Base-by-base conservation (phyloP, 2,888 invertebrate genomes). In the Leucophenga maculata region DNA sequence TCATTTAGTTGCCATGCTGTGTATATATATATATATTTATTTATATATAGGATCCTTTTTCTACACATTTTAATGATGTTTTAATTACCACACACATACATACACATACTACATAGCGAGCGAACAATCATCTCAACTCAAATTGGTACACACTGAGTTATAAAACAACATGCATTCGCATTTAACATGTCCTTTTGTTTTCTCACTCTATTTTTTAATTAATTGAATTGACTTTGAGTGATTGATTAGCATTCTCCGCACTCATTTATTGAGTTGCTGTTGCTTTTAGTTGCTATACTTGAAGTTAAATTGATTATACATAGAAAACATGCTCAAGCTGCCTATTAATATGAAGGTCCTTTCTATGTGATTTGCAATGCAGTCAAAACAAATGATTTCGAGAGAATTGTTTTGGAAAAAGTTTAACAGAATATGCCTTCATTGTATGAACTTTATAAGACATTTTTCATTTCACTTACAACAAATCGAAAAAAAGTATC, bases 81-180 rank as follows among this genome's bases (percentile, higher is more conserved):
- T 82, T 81, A 80, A 83, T 80, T 80, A 80, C 81, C 78, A 82
- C 72, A 72, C 68, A 73, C 70, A 72, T 70, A 64, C 57, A 50
- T 68, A 62, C 48, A 48, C 59, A 48, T 44, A 44, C 46, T n/a
- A 65, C 54, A 68, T 26, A 69, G 59, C 50, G 44, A 67, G 26
- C 26, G 4, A 26, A 4, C 26, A 65, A 64, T n/a, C 59, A 57
- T 48, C 18, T 44, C 44, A 62, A n/a, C 9, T 22, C n/a, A 39
- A 39, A 13, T 20, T 14, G 55, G 32, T 18, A 39, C 8, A 57
- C 60, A 66, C 66, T 48, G 65, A n/a, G n/a, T 62, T 44, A 64
- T n/a, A n/a, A n/a, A n/a, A n/a, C 59, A 50, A 16, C 50, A n/a
- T 50, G 52, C 52, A 52, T 22, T 22, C 13, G 26, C 26, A n/a